Percentiles rank a stretch among this genome's conserved stretches.
These are phyloP conservation scores for Perca fluviatilis DNA, from an alignment of 2,113 vertebrate genomes.

Conservation along the genomic window DNA sequence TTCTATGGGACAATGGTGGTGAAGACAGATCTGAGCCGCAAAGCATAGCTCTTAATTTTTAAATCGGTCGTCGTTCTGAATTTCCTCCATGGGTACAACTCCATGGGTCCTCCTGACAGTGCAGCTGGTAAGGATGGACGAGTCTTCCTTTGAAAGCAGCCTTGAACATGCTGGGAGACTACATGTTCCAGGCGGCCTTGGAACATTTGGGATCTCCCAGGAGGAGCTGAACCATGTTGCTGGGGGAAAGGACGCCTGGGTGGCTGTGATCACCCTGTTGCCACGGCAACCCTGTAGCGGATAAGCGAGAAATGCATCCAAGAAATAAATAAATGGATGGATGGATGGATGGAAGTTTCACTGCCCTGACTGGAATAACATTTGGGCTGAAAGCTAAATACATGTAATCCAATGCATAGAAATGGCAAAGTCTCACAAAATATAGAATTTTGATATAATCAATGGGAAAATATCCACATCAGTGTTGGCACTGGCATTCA, in stretches of 20 bases:
- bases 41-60: neutral
- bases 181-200: conserved; percentile 6
- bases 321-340: neutral
- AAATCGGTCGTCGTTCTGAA: neutral
- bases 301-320: neutral
- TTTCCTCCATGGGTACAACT: neutral
- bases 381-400: neutral
- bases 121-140: neutral
- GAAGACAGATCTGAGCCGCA: neutral
- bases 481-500: neutral
- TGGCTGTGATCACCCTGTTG: conserved; percentile 36
- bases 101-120: too few species aligned
- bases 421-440: neutral
- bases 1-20: too few species aligned
- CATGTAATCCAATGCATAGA: neutral
- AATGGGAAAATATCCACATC: neutral
- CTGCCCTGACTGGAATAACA: neutral
- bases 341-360: neutral
- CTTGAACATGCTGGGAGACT: neutral
- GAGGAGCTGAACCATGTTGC: neutral
- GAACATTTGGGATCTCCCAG: conserved; percentile 25
- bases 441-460: neutral
- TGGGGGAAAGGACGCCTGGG: conserved; percentile 7
- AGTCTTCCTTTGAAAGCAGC: neutral
- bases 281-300: conserved; percentile 31